phyloP scores from a whole-genome alignment of 2,113 vertebrate genomes.

The Myocastor coypus region DNA sequence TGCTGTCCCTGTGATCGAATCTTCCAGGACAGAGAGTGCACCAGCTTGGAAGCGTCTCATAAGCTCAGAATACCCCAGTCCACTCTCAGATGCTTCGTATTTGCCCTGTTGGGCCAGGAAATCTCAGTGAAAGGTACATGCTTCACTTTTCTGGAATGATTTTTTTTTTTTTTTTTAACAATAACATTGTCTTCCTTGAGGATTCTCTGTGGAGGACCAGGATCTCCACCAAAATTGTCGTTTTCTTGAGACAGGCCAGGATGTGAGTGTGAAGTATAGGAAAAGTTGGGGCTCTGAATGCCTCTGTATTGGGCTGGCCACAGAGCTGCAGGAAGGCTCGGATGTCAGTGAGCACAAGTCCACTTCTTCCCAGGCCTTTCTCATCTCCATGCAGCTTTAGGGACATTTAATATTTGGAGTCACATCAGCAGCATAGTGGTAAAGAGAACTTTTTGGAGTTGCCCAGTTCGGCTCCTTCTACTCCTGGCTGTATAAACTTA shows the following conservation, averaged over 20 bases:
- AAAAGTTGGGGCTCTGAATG: background rate
- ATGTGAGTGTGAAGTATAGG: background rate
- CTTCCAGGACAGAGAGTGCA: accelerated
- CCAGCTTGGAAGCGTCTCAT: background rate
- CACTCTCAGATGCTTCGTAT: background rate
- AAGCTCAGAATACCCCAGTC: background rate
- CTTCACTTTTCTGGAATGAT: background rate
- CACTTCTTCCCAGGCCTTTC: background rate
- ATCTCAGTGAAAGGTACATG: background rate
- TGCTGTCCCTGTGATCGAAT: accelerated
- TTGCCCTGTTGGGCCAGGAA: background rate
- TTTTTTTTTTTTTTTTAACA: background rate
- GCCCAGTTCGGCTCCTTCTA: background rate
- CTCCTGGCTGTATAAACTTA: background rate
- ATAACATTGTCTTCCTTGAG: background rate
- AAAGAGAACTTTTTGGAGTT: background rate
- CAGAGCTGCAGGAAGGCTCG: background rate
- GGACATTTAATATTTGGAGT: background rate
- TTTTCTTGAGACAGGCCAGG: background rate
- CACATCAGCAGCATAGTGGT: background rate
- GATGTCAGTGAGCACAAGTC: background rate
- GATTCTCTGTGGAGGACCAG: background rate
- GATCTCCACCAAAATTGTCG: background rate
- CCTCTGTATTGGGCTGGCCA: background rate
- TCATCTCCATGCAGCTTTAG: background rate